Conservation (phyloP, 2,797 vertebrate species). For the Pseudopleuronectes americanus region DNA sequence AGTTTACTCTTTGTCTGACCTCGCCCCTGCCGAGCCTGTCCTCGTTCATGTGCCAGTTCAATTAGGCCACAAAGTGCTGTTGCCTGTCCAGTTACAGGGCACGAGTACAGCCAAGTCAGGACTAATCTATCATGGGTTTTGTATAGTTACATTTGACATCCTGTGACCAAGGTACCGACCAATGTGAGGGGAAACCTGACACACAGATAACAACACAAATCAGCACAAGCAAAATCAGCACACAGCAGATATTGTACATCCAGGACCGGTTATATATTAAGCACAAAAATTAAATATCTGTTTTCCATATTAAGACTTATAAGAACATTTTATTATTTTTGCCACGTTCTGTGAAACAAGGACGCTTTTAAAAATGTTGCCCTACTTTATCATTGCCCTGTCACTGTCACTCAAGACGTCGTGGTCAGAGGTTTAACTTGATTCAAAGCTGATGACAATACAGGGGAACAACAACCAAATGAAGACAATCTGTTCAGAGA, state of each 20-base stretch:
- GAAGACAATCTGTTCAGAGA: conserved; percentile 9
- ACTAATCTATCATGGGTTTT: conserved; percentile 6
- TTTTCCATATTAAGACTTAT: not conserved
- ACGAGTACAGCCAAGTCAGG: conserved; percentile 9
- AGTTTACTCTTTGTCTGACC: conserved; percentile 12
- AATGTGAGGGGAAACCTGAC: not conserved
- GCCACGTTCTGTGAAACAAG: not conserved
- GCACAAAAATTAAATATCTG: too few relatives aligned
- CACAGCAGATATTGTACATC: too few relatives aligned
- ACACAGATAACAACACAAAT: not conserved
- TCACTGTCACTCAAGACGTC: conserved; percentile 20
- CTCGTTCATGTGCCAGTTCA: conserved; percentile 24
- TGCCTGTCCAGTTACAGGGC: conserved; percentile 8
- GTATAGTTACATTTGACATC: not conserved
- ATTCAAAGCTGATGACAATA: conserved; percentile 18
- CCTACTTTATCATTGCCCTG: conserved; percentile 23
- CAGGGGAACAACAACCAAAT: conserved; percentile 13
- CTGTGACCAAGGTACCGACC: not conserved
- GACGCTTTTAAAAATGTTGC: conserved; percentile 19
- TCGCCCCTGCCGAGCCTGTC: conserved; percentile 1
- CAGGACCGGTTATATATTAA: too few relatives aligned
- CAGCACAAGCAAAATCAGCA: not conserved
- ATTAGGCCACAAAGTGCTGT: conserved; percentile 27
- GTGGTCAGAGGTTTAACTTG: conserved; percentile 1
- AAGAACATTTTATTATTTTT: conserved; percentile 3